Conservation (phyloP, 2,888 invertebrate genomes). For the Oligia latruncula region DNA sequence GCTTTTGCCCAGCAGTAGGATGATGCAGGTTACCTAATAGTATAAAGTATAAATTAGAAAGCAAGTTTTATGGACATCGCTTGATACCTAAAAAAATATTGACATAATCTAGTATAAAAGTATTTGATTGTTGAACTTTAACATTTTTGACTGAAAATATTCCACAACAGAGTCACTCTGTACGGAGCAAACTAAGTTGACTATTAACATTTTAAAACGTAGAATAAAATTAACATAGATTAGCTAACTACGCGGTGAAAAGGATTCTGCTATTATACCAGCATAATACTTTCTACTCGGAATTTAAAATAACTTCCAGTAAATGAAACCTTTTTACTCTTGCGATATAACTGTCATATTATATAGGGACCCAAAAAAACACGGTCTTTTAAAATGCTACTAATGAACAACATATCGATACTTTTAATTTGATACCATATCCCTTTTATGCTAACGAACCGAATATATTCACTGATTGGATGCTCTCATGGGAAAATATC, state of each 20-base stretch:
- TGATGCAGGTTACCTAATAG: no score
- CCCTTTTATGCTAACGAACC: background rate
- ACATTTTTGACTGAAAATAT: constrained; percentile 2
- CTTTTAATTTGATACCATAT: constrained; percentile 3
- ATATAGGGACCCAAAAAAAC: background rate
- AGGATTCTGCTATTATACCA: constrained; percentile 24
- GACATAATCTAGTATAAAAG: background rate
- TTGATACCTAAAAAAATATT: background rate
- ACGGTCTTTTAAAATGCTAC: background rate
- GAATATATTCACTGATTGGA: constrained; percentile 31
- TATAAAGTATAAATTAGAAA: background rate
- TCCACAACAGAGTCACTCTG: background rate
- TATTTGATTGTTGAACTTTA: background rate
- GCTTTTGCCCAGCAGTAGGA: no score
- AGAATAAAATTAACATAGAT: constrained; percentile 49
- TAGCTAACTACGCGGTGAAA: constrained; percentile 18
- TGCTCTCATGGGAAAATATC: background rate
- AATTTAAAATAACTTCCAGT: constrained; percentile 18
- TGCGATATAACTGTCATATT: background rate
- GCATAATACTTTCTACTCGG: background rate
- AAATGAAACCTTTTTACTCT: background rate
- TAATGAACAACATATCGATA: background rate
- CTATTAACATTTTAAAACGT: constrained; percentile 27
- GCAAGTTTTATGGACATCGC: background rate
- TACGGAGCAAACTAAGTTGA: background rate